Conservation (phyloP, 2,113 vertebrate species). For the Cryptomyrus ogoouensis region DNA sequence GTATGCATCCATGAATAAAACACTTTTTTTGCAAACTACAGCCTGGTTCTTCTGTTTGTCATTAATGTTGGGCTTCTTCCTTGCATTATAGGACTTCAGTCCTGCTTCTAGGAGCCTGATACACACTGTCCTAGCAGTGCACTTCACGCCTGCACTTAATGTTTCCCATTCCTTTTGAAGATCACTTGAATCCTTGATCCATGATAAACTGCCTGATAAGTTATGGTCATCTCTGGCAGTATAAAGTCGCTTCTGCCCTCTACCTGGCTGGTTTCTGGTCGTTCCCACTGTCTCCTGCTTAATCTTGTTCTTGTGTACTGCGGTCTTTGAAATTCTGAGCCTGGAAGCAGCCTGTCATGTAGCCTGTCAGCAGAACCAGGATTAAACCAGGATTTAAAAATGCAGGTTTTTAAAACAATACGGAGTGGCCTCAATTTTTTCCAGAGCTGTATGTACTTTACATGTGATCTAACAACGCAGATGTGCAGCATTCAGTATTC, state of each 20-base stretch:
- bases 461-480: not conserved
- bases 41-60: not conserved
- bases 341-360: not conserved
- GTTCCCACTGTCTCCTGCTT: not conserved
- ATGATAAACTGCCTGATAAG: not conserved
- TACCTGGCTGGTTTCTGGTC: not conserved
- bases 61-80: not conserved
- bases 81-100: not conserved
- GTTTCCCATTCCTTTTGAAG: not conserved
- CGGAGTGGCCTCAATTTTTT: not conserved
- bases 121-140: not conserved
- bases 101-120: not conserved
- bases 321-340: not conserved
- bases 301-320: not conserved
- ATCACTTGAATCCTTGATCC: not conserved
- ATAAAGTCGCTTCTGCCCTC: not conserved
- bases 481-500: not conserved
- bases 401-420: not conserved
- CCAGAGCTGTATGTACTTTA: not conserved
- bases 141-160: not conserved
- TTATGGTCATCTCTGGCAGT: not conserved
- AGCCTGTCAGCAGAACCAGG: not conserved
- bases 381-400: not conserved
- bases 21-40: not conserved
- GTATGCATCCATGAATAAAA: not conserved